Conservation (phyloP, 2,113 vertebrate species). For the Toxostoma redivivum region DNA sequence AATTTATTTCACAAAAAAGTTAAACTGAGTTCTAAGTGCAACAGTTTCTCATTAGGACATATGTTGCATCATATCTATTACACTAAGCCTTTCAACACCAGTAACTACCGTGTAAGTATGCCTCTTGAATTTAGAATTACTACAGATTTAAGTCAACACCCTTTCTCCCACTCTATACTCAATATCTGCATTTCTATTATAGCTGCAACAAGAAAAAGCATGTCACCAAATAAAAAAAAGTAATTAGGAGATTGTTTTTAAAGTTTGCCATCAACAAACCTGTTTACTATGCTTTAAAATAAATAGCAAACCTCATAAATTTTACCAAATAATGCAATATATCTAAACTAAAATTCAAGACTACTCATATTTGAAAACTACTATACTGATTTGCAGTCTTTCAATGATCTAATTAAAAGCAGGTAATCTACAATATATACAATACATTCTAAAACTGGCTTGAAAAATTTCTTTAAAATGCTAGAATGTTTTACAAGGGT, state of each 20-base stretch:
- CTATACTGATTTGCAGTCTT: background rate
- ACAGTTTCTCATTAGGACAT: background rate
- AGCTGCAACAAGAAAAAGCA: background rate
- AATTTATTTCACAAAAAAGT: background rate
- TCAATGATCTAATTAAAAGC: background rate
- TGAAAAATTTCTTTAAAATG: background rate
- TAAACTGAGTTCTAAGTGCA: background rate
- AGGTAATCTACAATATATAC: background rate
- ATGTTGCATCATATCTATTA: background rate
- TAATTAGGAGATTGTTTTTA: accelerated
- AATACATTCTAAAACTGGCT: background rate
- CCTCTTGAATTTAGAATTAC: background rate
- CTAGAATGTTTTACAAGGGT: background rate
- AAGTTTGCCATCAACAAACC: background rate
- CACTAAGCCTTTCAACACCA: background rate
- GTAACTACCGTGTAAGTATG: background rate
- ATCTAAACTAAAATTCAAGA: background rate
- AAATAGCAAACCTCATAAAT: background rate
- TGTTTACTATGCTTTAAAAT: background rate
- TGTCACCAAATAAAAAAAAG: background rate
- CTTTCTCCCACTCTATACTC: background rate
- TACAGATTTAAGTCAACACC: background rate
- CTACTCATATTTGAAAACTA: background rate
- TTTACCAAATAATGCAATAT: background rate
- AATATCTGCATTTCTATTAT: background rate